Evolutionary conservation across 2,113 vertebrate species (phyloP).

Genomic region (Pagrus major): DNA sequence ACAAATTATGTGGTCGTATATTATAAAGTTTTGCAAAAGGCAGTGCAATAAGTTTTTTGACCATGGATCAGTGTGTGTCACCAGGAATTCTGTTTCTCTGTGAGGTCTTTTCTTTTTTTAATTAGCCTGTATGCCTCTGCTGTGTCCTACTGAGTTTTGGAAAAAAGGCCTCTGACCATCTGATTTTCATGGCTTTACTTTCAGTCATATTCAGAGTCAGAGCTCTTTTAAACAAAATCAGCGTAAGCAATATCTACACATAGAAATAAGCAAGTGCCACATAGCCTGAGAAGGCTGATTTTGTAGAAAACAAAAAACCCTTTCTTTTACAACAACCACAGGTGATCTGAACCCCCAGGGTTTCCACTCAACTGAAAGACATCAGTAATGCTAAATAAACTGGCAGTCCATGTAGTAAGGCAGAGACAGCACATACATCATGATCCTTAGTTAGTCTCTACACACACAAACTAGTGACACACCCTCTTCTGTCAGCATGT

Average conservation of each 20-base stretch:
- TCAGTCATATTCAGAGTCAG: slow-evolving; percentile 3
- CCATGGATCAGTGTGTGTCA: neutral
- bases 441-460: slow-evolving; percentile 22
- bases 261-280: slow-evolving; percentile 14
- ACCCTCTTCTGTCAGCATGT: slow-evolving; percentile 9
- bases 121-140: slow-evolving; percentile 2
- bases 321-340: neutral
- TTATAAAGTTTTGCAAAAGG: slow-evolving; percentile 44
- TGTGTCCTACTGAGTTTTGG: slow-evolving; percentile 1
- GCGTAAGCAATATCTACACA: slow-evolving; percentile 17
- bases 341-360: slow-evolving; percentile 32
- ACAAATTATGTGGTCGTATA: slow-evolving; percentile 27
- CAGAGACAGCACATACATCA: slow-evolving; percentile 47
- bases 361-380: slow-evolving; percentile 28
- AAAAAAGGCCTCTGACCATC: slow-evolving; percentile 10
- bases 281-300: slow-evolving; percentile 5
- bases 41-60: slow-evolving; percentile 32
- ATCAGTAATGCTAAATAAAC: slow-evolving; percentile 45
- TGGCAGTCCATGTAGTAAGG: slow-evolving; percentile 60
- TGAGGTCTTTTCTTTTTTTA: slow-evolving; percentile 17
- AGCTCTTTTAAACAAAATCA: slow-evolving; percentile 30
- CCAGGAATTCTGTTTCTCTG: slow-evolving; percentile 17
- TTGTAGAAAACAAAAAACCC: slow-evolving; percentile 1
- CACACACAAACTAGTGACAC: slow-evolving; percentile 39
- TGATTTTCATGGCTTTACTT: slow-evolving; percentile 26